These are phyloP conservation scores for Lithobates sylvaticus DNA, from an alignment of 2,797 vertebrate genomes.

Conservation along the genomic window DNA sequence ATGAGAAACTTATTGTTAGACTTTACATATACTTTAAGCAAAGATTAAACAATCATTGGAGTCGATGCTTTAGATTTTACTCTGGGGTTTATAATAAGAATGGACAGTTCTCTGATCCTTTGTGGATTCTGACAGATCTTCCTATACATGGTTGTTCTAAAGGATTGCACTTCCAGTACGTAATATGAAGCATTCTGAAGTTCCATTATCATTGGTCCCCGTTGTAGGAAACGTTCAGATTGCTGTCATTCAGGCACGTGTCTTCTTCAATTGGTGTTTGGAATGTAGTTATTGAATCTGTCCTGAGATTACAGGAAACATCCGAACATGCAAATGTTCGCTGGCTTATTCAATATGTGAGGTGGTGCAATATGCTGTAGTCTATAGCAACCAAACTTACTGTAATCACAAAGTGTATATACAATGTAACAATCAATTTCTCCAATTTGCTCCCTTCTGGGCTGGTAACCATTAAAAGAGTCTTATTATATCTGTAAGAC, in stretches of 20 bases:
- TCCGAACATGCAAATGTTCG: not conserved
- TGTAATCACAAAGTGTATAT: no score
- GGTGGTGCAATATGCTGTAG: not conserved
- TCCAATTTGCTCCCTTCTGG: no score
- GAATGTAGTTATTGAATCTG: not conserved
- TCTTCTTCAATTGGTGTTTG: not conserved
- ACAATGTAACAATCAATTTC: no score
- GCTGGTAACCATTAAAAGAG: no score
- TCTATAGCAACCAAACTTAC: not conserved
- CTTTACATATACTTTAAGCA: no score
- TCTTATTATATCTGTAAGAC: no score
- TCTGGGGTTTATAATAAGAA: no score
- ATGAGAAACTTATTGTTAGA: no score
- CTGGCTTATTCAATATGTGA: no score
- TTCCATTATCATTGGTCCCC: not conserved
- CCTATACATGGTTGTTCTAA: not conserved
- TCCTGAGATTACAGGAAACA: not conserved
- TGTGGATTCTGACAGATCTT: not conserved
- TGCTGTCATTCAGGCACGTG: not conserved
- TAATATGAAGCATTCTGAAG: not conserved
- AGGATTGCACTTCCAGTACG: no score
- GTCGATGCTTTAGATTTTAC: no score
- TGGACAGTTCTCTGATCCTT: not conserved
- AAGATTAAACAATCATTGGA: no score
- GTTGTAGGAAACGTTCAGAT: not conserved